Evolutionary conservation across 2,888 invertebrate species (phyloP).

Genomic region (Troides helena): DNA sequence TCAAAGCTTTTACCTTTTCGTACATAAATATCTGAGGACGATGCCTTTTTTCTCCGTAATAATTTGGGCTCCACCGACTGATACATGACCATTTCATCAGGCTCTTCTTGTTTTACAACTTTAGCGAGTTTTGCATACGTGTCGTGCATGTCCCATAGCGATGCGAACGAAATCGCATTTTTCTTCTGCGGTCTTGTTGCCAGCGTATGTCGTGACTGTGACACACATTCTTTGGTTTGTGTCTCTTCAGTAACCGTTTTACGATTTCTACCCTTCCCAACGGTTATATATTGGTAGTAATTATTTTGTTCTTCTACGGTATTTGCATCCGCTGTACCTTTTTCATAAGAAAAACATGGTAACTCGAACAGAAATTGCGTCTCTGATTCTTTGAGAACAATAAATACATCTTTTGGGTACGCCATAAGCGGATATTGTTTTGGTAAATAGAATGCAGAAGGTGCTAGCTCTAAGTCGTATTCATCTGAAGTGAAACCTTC

Average conservation of each 20-base stretch:
- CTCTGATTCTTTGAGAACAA: slow-evolving; percentile 84
- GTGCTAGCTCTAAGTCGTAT: slow-evolving; percentile 54
- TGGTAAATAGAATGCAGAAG: slow-evolving; percentile 68
- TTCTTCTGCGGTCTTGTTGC: slow-evolving; percentile 76
- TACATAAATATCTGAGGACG: slow-evolving; percentile 15
- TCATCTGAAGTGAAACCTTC: slow-evolving; percentile 51
- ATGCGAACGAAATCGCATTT: slow-evolving; percentile 83
- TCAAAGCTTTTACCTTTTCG: slow-evolving; percentile 50
- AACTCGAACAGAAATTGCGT: slow-evolving; percentile 83
- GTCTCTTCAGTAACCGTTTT: slow-evolving; percentile 84
- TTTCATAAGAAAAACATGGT: slow-evolving; percentile 82
- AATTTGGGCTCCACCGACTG: slow-evolving; percentile 58
- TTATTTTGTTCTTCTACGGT: slow-evolving; percentile 82
- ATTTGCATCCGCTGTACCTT: slow-evolving; percentile 80
- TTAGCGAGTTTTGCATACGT: slow-evolving; percentile 78
- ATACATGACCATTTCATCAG: slow-evolving; percentile 73
- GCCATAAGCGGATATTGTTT: slow-evolving; percentile 52
- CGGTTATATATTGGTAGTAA: slow-evolving; percentile 83
- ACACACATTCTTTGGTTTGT: slow-evolving; percentile 82
- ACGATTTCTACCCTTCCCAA: slow-evolving; percentile 84
- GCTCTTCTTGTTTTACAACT: slow-evolving; percentile 47
- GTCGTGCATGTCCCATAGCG: slow-evolving; percentile 89
- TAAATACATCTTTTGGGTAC: slow-evolving; percentile 80
- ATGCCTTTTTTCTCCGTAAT: slow-evolving; percentile 48
- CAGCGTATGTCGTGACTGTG: slow-evolving; percentile 83